Evolutionary conservation across 2,113 vertebrate genomes (phyloP), one percentile per base, ranked within the genome.

Genomic region (Indicator maculatus): DNA sequence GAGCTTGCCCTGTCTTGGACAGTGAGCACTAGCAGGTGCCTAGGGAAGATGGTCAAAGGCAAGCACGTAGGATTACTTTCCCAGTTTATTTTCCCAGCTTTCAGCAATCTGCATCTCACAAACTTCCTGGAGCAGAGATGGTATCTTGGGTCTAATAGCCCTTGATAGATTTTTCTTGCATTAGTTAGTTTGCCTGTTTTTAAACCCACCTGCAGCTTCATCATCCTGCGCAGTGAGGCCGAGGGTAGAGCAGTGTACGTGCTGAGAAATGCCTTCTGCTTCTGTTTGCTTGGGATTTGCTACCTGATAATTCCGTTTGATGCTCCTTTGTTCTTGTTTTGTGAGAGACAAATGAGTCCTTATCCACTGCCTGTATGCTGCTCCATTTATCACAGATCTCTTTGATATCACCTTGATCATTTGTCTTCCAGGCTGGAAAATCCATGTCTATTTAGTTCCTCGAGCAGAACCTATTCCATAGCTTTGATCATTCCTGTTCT

Each of bases 61-160:
- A 93, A 83, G 69, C 90, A 88, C 3, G 0, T 80, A 41, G 13
- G 41, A 74, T 38, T 67, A 76, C 28, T 88, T 92, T 95, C 86
- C 83, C 80, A 81, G 23, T 88, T 58, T 90, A 86, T 94, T 96
- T 95, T 93, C 83, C 86, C 61, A 92, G 83, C 65, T 92, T 94
- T 88, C 92, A 74, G 69, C 86, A 96, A 75, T 94, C 86, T 92
- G 58, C 71, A 95, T 93, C 80, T 96, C 69, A n/a, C 88, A 92
- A 95, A 88, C 95, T 96, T 96, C 96, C 96, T 93, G 93, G 83
- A 90, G 33, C 76, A 93, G 93, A 91, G 95, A 96, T 96, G 61
- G 16, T 94, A 94, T 94, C 92, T 94, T 72, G 61, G 8, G 17
- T 95, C 88, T 94, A 96, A 84, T 75, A 90, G 86, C 76, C 38